Evolutionary conservation across 2,888 invertebrate genomes (phyloP), one percentile per base, ranked within the genome.

Genomic region (Drosophila longiperda): DNA sequence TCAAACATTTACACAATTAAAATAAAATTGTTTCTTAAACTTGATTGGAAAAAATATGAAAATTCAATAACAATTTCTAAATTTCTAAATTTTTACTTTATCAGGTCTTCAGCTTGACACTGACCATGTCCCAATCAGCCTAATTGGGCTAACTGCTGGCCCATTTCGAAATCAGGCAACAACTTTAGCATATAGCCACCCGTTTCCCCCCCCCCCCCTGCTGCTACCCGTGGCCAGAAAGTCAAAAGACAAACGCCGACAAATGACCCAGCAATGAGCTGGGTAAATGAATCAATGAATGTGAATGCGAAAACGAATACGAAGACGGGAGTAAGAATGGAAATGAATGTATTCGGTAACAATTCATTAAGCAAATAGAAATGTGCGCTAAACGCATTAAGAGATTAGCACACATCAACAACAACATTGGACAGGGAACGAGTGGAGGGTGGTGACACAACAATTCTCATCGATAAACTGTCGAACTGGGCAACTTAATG

Each of bases 321-420:
- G 67, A 63, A 67, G 59, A 68, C 49, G 52, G 66, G 54, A 66
- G 67, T 58, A 61, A 65, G 64, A 79, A 79, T 73, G 70, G 71
- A 74, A 77, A 75, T 80, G 86, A 85, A 85, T 88, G 86, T 85
- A 82, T 85, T 85, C 66, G 86, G 85, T 88, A 85, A 89, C 87
- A 90, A 90, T 89, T 89, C 88, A 89, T 88, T 90, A 88, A 82
- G 86, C 84, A 89, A 89, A 90, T 87, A 82, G 89, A 87, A 90
- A 89, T 87, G 87, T 81, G 74, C 84, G 87, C 90, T 92, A 91
- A 92, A 89, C 83, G 91, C 88, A 92, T 92, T 92, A 92, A 92
- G 83, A 88, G 92, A 92, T 92, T 92, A 92, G 90, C 92, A 92
- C 90, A 92, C 91, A 91, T 89, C 62, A 33, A 67, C 70, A 66